phyloP scores from a whole-genome alignment of 2,113 vertebrate species.

The Xiphophorus couchianus region DNA sequence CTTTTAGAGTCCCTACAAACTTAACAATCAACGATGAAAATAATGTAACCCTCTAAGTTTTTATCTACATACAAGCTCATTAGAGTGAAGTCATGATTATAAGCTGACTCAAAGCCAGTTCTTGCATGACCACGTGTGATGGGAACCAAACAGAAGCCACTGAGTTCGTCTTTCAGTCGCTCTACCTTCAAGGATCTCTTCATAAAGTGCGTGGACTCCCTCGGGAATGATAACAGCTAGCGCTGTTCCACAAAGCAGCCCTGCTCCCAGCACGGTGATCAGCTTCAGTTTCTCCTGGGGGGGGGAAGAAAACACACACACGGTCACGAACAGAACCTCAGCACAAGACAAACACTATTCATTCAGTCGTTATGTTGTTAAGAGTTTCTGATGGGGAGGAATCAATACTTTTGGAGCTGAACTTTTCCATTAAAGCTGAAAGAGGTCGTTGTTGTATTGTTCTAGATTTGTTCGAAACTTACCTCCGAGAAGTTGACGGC shows the following conservation, averaged over 20 bases:
- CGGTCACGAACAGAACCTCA: neutral
- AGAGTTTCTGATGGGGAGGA: neutral
- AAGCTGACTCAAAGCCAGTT: neutral
- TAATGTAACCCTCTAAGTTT: too few relatives aligned
- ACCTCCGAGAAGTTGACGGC: conserved; percentile 99
- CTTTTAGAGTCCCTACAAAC: too few relatives aligned
- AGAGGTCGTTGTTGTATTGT: neutral
- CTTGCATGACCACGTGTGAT: too few relatives aligned
- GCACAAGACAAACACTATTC: neutral
- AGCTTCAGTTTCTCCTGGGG: conserved; percentile 91
- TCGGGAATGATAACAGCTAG: conserved; percentile 97
- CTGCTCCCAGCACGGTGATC: conserved; percentile 95
- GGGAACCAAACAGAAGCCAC: too few relatives aligned
- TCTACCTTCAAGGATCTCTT: conserved; percentile 93
- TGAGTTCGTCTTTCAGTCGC: neutral
- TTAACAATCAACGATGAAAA: too few relatives aligned
- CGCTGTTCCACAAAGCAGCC: conserved; percentile 95
- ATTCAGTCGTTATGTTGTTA: neutral
- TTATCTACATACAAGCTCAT: too few relatives aligned
- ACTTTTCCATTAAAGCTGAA: neutral
- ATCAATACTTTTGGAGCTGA: neutral
- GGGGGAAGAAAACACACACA: neutral
- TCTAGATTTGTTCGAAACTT: conserved; percentile 52
- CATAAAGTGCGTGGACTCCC: conserved; percentile 97
- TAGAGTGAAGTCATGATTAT: too few relatives aligned